A percentile compares a stretch with the other conserved stretches of the same genome.
Evolutionary conservation across 1,140 invertebrate genomes (phyloP).

Genomic region (Caerostris darwini): DNA sequence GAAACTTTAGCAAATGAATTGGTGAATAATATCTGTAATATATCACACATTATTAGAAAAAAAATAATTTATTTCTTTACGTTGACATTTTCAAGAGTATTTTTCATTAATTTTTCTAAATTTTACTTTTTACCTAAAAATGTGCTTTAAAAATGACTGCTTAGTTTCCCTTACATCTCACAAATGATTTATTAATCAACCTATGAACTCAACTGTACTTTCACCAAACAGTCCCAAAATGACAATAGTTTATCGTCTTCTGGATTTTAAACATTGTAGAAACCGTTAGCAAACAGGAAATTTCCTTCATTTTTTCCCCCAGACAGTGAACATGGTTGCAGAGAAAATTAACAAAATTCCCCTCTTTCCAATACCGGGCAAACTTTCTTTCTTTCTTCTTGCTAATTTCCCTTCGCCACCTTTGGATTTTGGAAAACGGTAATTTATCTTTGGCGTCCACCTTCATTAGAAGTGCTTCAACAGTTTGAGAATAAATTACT

Average conservation of each 20-base stretch:
- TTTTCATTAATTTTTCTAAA: too few relatives aligned
- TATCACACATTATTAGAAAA: too few relatives aligned
- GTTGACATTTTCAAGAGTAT: too few relatives aligned
- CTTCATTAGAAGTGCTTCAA: slow-evolving; percentile 56
- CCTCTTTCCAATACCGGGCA: background rate
- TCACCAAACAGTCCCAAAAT: background rate
- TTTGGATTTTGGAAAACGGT: background rate
- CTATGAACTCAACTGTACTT: too few relatives aligned
- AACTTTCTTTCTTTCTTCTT: background rate
- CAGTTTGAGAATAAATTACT: slow-evolving; percentile 69
- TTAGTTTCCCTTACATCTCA: too few relatives aligned
- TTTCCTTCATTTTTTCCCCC: background rate
- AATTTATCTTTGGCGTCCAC: slow-evolving; percentile 55
- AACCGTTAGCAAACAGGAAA: background rate
- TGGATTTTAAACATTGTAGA: background rate
- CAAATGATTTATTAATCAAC: too few relatives aligned
- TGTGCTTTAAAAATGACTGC: too few relatives aligned
- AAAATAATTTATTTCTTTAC: too few relatives aligned
- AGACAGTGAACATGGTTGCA: background rate
- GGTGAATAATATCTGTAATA: too few relatives aligned
- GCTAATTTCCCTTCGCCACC: background rate
- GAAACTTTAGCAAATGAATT: background rate
- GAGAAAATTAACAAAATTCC: background rate
- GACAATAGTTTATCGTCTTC: background rate
- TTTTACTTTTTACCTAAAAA: too few relatives aligned